Evolutionary conservation across 2,888 invertebrate genomes (phyloP), one percentile per base, ranked within the genome.

Genomic region (Watsonalla cultraria): DNA sequence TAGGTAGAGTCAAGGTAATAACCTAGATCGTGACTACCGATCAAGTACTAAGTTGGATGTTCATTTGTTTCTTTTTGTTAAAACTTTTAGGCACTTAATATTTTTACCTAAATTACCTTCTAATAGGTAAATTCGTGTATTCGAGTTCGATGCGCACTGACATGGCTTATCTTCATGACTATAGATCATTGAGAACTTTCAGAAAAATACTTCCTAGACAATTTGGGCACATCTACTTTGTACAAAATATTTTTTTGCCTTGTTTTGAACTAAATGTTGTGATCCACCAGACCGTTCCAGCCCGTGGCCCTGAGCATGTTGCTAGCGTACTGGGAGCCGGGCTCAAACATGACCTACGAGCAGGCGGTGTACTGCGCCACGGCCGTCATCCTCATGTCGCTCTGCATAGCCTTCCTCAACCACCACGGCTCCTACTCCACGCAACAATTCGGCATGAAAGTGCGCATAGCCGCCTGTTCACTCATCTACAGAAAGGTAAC

Each of bases 401-500:
- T 92, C 14, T 63, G 88, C 24, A 92, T 91, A 66, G 93, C 92
- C 11, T 84, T 95, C 64, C 84, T 93, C 13, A 92, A 93, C 67
- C 94, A 94, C 77, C 94, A 95, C 74, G 92, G 93, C 51, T 89
- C 94, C 39, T 93, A 93, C 74, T 92, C 92, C 54, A 94, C 94
- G 6, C 94, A 94, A 68, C 94, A 95, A 72, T 92, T 95, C 48
- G 97, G 97, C 35, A 95, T 96, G 94, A 93, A 94, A 84, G 92
- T 96, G 52, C 92, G 97, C 63, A 93, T 96, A 0, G 96, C 97
- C 0, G 94, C 95, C 52, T 96, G 96, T 74, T 95, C 96, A 4
- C 86, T 97, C 11, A 93, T 98, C 54, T 97, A 96, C 75, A 93
- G 96, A 88, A 98, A 98, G 93, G 96, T 96, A 82, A 72, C 74